phyloP scores from a whole-genome alignment of 2,797 vertebrate genomes.

The Valencia hispanica region DNA sequence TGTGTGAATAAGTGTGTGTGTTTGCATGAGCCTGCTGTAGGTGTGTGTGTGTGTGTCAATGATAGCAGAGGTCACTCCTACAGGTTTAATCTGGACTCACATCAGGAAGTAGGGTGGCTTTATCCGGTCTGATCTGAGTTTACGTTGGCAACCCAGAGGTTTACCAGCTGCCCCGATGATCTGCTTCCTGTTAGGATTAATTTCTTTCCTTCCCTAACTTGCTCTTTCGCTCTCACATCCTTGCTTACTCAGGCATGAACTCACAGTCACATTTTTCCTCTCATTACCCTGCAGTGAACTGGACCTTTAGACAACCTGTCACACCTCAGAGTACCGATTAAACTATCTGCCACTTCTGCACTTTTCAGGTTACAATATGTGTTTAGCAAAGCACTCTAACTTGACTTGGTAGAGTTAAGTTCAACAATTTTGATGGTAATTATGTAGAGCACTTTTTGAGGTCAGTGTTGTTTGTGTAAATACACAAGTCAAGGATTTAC shows the following conservation, averaged over 20 bases:
- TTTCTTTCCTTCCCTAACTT: conserved; percentile 11
- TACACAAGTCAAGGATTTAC: conserved; percentile 10
- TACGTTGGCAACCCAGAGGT: conserved; percentile 73
- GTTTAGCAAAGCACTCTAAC: conserved; percentile 22
- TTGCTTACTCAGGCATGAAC: conserved; percentile 8
- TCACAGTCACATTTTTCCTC: conserved; percentile 19
- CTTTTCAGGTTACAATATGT: conserved; percentile 30
- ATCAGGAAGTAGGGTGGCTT: conserved; percentile 70
- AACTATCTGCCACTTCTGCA: conserved; percentile 25
- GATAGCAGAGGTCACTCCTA: conserved; percentile 78
- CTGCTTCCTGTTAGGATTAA: conserved; percentile 55
- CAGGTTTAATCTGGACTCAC: conserved; percentile 76
- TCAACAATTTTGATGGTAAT: conserved; percentile 21
- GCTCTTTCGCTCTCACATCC: conserved; percentile 8
- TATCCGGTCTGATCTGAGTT: conserved; percentile 68
- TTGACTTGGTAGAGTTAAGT: conserved; percentile 14
- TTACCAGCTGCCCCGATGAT: conserved; percentile 75
- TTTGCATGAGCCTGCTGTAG: conserved; percentile 1
- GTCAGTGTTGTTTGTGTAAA: conserved; percentile 9
- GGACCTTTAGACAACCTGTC: conserved; percentile 47
- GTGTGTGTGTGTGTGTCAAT: conserved; percentile 35
- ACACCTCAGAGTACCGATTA: conserved; percentile 41
- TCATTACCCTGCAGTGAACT: conserved; percentile 55
- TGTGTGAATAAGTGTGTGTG: background rate
- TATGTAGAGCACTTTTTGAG: conserved; percentile 8